These are phyloP conservation scores for Brachionus rotundiformis DNA, from an alignment of 1,140 invertebrate species.

Conservation along the genomic window DNA sequence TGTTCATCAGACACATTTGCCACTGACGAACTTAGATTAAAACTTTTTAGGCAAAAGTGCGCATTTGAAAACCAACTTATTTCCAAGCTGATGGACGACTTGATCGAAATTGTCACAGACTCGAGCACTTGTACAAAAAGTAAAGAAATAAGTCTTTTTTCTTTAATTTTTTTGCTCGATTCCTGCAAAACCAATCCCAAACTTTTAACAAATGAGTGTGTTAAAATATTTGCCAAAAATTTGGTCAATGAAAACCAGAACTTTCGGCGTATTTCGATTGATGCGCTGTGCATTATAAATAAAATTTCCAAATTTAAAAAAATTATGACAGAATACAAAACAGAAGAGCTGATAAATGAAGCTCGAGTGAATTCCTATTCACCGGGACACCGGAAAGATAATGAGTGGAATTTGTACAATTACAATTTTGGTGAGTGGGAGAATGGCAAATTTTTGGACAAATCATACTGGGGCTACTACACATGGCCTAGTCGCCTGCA, in stretches of 20 bases:
- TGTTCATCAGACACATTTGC: slow-evolving; percentile 64
- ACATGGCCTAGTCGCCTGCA: slow-evolving; percentile 73
- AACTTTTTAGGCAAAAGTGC: slow-evolving; percentile 10
- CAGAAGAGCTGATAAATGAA: not conserved
- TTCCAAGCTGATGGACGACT: slow-evolving; percentile 49
- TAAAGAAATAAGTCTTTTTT: slow-evolving; percentile 51
- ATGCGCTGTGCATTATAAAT: slow-evolving; percentile 23
- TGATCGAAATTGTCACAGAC: slow-evolving; percentile 54
- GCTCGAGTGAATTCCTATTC: not conserved
- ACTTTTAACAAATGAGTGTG: not conserved
- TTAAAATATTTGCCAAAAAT: not conserved
- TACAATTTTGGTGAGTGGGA: not conserved
- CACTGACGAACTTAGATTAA: slow-evolving; percentile 54
- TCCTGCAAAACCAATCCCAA: not conserved
- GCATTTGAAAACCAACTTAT: slow-evolving; percentile 49
- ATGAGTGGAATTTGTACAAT: slow-evolving; percentile 20
- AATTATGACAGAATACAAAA: not conserved
- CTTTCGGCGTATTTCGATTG: not conserved
- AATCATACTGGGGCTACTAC: slow-evolving; percentile 76
- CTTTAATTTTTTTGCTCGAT: slow-evolving; percentile 30
- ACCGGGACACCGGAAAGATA: slow-evolving; percentile 39
- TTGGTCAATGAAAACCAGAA: slow-evolving; percentile 36
- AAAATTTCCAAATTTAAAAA: slow-evolving; percentile 46
- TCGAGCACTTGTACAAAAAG: not conserved
- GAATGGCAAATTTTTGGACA: slow-evolving; percentile 68